These are phyloP conservation scores for Lepidurus packardi DNA, from an alignment of 1,140 invertebrate genomes.

Conservation along the genomic window DNA sequence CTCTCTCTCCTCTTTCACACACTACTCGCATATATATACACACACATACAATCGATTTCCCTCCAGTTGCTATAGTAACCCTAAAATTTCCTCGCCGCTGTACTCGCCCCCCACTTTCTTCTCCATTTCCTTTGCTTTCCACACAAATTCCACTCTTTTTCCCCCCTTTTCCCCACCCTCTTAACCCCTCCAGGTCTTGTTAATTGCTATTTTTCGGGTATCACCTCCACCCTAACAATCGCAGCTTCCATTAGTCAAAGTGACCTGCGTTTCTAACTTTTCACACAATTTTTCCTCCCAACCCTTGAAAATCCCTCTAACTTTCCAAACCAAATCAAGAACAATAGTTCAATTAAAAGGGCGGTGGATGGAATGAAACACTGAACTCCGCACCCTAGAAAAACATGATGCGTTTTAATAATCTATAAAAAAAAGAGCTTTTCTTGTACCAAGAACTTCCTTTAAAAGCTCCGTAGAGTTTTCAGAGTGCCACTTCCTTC, in stretches of 20 bases:
- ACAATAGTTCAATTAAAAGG: no score
- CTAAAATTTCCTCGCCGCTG: not conserved
- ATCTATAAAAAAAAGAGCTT: no score
- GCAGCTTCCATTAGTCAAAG: not conserved
- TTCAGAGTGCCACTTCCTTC: not conserved
- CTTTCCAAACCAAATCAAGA: no score
- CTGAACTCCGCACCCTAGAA: no score
- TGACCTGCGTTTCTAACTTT: no score
- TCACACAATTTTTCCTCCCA: no score
- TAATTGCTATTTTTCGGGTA: not conserved
- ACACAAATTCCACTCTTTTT: slow-evolving; percentile 19
- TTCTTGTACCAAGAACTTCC: no score
- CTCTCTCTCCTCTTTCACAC: slow-evolving; percentile 3
- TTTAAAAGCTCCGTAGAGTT: not conserved
- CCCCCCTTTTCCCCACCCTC: not conserved
- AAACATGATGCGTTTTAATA: no score
- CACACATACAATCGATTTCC: not conserved
- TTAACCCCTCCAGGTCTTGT: not conserved
- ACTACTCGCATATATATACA: not conserved
- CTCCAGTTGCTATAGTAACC: slow-evolving; percentile 10
- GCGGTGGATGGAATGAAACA: no score
- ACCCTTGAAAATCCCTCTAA: no score
- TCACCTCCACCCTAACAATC: not conserved
- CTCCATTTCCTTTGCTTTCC: not conserved
- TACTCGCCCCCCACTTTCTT: slow-evolving; percentile 5